Percentiles rank a stretch among this genome's conserved stretches.
phyloP scores from a whole-genome alignment of 2,113 vertebrate species.

The Oryzias melastigma region DNA sequence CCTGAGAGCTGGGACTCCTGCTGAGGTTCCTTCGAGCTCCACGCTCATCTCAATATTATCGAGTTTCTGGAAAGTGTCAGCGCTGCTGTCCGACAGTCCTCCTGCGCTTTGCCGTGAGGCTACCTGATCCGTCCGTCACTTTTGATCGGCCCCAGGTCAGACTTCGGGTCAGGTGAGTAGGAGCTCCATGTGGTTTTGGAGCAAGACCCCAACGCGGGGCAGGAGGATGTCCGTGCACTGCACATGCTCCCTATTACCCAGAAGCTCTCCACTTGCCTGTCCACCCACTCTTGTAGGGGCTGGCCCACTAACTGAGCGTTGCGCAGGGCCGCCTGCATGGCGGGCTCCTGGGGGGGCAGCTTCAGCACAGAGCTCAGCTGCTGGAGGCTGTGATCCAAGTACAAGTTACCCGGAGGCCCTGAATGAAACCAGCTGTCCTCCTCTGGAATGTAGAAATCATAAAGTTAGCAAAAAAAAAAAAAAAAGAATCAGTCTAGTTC shows the following conservation, averaged over 20 bases:
- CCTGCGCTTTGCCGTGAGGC: conserved; percentile 63
- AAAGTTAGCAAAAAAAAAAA: not conserved
- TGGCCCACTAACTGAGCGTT: conserved; percentile 80
- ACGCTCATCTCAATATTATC: conserved; percentile 3
- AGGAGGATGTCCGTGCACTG: conserved; percentile 71
- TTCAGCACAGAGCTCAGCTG: conserved; percentile 86
- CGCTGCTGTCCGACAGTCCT: conserved; percentile 13
- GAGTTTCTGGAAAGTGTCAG: conserved; percentile 20
- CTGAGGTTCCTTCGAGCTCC: conserved; percentile 37
- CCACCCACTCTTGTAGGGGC: conserved; percentile 86
- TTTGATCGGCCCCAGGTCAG: conserved; percentile 90
- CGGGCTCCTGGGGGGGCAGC: conserved; percentile 76
- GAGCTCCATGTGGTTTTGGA: conserved; percentile 91
- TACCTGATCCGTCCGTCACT: conserved; percentile 92
- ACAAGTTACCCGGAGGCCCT: conserved; percentile 87
- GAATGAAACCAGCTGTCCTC: conserved; percentile 90
- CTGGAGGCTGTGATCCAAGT: conserved; percentile 95
- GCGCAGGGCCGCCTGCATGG: conserved; percentile 69
- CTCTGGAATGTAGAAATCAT: conserved; percentile 63
- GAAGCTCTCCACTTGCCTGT: conserved; percentile 79
- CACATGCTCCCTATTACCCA: conserved; percentile 85
- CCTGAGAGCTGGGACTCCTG: conserved; percentile 17
- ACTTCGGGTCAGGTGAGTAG: conserved; percentile 92
- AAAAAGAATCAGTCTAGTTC: too few relatives aligned
- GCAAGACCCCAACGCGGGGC: conserved; percentile 81